Percentiles rank a stretch among this genome's conserved stretches.
phyloP scores from a whole-genome alignment of 2,888 invertebrate genomes.

The Euplexia lucipara region DNA sequence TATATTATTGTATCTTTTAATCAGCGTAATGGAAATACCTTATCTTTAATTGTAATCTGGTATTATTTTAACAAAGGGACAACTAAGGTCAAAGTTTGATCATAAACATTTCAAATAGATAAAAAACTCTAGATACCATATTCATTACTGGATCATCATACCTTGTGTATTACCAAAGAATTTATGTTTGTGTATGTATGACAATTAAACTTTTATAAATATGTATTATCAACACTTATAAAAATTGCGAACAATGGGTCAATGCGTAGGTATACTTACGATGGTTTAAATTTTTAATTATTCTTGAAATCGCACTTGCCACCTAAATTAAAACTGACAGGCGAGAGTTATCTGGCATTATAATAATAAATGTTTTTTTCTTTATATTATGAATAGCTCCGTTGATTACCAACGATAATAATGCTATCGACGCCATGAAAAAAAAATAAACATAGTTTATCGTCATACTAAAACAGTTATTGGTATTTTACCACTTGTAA shows the following conservation, averaged over 20 bases:
- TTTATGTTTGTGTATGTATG: too few species aligned
- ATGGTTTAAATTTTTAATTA: background rate
- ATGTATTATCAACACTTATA: too few species aligned
- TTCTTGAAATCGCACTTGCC: background rate
- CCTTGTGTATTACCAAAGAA: background rate
- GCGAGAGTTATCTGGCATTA: slow-evolving; percentile 24
- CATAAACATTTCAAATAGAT: background rate
- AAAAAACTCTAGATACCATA: background rate
- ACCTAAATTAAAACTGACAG: background rate
- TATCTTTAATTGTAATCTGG: slow-evolving; percentile 4
- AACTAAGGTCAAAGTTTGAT: background rate
- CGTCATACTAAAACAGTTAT: background rate
- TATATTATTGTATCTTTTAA: slow-evolving; percentile 14
- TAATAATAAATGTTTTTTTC: slow-evolving; percentile 11
- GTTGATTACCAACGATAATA: slow-evolving; percentile 28
- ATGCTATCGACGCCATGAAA: slow-evolving; percentile 15
- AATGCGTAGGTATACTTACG: too few species aligned
- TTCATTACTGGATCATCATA: too few species aligned
- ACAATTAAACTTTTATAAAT: too few species aligned
- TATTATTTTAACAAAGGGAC: slow-evolving; percentile 2
- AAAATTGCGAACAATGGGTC: too few species aligned
- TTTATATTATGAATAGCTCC: slow-evolving; percentile 10
- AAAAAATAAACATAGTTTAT: slow-evolving; percentile 22
- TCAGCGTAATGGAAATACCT: background rate
- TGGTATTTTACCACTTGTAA: too few species aligned